These are phyloP conservation scores for Noctuana brunneofusca DNA, from an alignment of 2,888 invertebrate genomes.

Conservation along the genomic window DNA sequence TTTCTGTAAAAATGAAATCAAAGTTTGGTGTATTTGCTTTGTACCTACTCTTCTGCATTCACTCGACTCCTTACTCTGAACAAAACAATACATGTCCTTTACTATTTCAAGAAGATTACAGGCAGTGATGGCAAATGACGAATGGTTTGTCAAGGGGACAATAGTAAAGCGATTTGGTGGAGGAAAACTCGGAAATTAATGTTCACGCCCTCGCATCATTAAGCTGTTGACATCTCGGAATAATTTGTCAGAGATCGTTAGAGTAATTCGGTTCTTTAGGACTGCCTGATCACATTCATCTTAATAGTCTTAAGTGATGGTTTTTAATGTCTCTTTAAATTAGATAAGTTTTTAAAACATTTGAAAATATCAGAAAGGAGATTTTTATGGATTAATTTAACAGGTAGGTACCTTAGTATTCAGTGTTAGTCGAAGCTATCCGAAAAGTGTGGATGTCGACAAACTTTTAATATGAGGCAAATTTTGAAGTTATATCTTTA, in stretches of 20 bases:
- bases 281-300: not conserved
- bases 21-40: no score
- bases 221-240: slow-evolving; percentile 40
- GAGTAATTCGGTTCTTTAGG: not conserved
- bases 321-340: not conserved
- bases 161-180: slow-evolving; percentile 45
- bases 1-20: no score
- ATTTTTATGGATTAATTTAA: no score
- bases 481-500: no score
- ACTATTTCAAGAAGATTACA: slow-evolving; percentile 8
- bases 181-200: slow-evolving; percentile 55
- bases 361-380: no score
- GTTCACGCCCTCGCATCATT: slow-evolving; percentile 52
- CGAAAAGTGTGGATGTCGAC: no score
- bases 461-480: no score
- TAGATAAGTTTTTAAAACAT: not conserved
- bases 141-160: slow-evolving; percentile 42
- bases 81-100: not conserved
- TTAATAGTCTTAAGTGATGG: not conserved
- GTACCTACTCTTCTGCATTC: no score
- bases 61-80: no score
- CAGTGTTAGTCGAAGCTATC: no score
- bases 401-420: no score
- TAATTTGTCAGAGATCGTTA: slow-evolving; percentile 36
- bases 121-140: slow-evolving; percentile 35